Percentiles rank a stretch among this genome's conserved stretches.
Evolutionary conservation across 2,113 vertebrate genomes (phyloP).

Genomic region (Hassar affinis): DNA sequence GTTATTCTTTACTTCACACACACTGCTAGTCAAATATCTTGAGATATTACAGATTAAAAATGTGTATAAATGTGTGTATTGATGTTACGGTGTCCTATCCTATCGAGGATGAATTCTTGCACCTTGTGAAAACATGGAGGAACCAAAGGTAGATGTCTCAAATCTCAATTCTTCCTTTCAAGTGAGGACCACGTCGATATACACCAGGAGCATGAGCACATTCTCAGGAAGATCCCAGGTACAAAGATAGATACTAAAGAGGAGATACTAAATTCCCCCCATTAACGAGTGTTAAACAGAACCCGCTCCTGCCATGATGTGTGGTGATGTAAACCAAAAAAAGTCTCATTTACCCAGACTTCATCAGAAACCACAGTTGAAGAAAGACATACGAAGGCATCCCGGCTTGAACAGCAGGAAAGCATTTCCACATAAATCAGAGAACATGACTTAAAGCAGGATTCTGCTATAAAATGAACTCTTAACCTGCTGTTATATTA

Average conservation of each 20-base stretch:
- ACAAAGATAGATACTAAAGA: too few relatives aligned
- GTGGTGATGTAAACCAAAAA: too few relatives aligned
- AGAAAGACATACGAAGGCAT: not conserved
- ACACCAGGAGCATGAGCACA: not conserved
- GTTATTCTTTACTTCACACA: not conserved
- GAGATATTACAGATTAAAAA: too few relatives aligned
- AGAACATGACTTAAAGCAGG: not conserved
- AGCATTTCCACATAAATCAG: not conserved
- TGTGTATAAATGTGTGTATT: not conserved
- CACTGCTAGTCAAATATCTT: too few relatives aligned
- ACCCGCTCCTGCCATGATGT: too few relatives aligned
- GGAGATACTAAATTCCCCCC: too few relatives aligned
- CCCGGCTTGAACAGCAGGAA: too few relatives aligned
- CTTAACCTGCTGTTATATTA: not conserved
- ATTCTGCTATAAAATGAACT: not conserved
- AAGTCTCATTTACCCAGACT: too few relatives aligned
- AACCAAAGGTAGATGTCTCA: not conserved
- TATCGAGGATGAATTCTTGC: not conserved
- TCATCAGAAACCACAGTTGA: too few relatives aligned
- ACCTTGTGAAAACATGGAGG: not conserved
- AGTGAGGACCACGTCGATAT: not conserved
- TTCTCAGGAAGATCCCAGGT: too few relatives aligned
- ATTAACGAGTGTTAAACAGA: too few relatives aligned
- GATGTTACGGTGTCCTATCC: not conserved
- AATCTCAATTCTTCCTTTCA: not conserved